Base-by-base conservation (phyloP, 2,888 invertebrate species). In the Pammene fasciana region DNA sequence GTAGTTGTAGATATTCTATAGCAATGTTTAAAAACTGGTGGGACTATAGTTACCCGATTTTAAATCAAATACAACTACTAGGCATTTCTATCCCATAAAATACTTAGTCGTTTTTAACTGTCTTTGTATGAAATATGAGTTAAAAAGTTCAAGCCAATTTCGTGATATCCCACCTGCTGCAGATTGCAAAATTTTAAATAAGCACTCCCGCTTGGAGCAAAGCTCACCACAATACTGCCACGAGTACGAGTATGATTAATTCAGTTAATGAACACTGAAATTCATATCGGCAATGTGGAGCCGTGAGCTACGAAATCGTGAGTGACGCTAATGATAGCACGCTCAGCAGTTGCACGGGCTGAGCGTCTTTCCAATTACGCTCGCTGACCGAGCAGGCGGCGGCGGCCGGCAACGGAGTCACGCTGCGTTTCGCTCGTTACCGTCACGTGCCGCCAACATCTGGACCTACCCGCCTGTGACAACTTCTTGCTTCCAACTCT, bases 281-380 rank as follows among this genome's bases (percentile, higher is more conserved):
- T 70, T 65, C 65, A 70, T 65, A 60, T 65, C 73, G 71, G 78
- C 76, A 75, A 77, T 77, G 60, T 62, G 52, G 48, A 73, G 74
- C 66, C 73, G 71, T 73, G 75, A 73, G 75, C 75, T 82, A 82
- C 81, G 79, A 87, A 86, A 87, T 86, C 84, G 85, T 90, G 90
- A 92, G 89, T 90, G 91, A 91, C 92, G 86, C 88, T 92, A 92
- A 92, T 91, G 91, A 90, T 87, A 87, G 86, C 85, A 82, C 85
- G 86, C 78, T 85, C 86, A 83, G 78, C 78, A 79, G 77, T 77
- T 78, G 84, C 82, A 84, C 83, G 75, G 75, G 80, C 81, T 83
- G 83, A 82, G 81, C 82, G 77, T 82, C 88, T 88, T 88, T 87
- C 89, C 90, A 91, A 90, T 90, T 91, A 90, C 85, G 84, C 73